Percentiles rank a stretch among this genome's conserved stretches.
Conservation (phyloP, 1,140 invertebrate species). For the Pseudoatta argentina region DNA sequence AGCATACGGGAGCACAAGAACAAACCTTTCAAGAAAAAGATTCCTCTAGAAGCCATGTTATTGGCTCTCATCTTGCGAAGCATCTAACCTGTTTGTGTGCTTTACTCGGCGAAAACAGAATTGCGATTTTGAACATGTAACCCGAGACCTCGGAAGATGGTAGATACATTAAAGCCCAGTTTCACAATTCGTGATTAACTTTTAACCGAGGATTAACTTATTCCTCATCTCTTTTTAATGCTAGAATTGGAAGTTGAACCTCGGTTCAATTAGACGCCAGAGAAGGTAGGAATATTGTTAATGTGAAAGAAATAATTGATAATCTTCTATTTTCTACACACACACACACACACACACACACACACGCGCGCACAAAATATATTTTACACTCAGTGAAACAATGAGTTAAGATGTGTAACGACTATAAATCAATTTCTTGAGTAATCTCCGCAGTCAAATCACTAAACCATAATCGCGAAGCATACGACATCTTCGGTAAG, state of each 20-base stretch:
- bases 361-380: no score
- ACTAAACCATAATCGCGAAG: conserved; percentile 27
- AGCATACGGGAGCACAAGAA: no score
- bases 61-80: not conserved
- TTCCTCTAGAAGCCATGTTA: conserved; percentile 45
- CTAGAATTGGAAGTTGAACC: no score
- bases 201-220: no score
- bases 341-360: no score
- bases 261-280: no score
- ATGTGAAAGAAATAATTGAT: not conserved
- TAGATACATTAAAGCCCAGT: conserved; percentile 31
- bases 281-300: not conserved
- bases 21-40: conserved; percentile 35
- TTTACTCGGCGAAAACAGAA: not conserved
- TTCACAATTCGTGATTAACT: no score
- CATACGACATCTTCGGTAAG: not conserved
- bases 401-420: conserved; percentile 46
- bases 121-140: conserved; percentile 71
- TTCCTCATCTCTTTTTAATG: no score
- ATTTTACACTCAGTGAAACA: conserved; percentile 13
- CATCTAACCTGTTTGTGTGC: not conserved
- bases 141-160: conserved; percentile 66
- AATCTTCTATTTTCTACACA: not conserved
- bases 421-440: conserved; percentile 16
- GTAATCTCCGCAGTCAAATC: conserved; percentile 12